These are phyloP conservation scores for Anser cygnoides DNA, from an alignment of 2,113 vertebrate genomes.

Conservation along the genomic window DNA sequence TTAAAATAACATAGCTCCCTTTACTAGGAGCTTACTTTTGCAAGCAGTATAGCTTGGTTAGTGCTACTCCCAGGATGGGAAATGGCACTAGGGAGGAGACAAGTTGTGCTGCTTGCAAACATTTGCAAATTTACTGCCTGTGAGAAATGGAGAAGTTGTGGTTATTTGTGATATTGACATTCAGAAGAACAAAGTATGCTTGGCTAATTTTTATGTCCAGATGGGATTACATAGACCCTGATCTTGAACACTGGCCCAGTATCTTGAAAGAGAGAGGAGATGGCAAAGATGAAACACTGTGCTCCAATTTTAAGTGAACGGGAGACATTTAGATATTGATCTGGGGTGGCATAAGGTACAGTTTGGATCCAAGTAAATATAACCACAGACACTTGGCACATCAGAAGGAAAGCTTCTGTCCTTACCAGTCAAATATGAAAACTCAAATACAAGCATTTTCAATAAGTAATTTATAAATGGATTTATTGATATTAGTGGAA, in stretches of 20 bases:
- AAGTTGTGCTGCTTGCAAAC: neutral
- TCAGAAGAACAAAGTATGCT: neutral
- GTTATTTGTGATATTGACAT: neutral
- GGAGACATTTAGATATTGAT: neutral
- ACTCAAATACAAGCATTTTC: neutral
- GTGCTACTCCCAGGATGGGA: neutral
- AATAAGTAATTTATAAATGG: neutral
- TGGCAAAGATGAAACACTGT: neutral
- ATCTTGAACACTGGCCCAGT: neutral
- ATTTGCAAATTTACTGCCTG: neutral
- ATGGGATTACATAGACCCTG: neutral
- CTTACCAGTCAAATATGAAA: neutral
- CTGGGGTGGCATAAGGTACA: neutral
- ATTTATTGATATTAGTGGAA: neutral
- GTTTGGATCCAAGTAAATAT: neutral
- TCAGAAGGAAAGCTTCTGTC: conserved; percentile 3
- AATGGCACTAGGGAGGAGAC: neutral
- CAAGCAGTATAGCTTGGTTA: neutral
- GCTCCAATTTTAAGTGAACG: neutral
- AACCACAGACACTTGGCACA: neutral
- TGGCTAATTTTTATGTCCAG: conserved; percentile 19
- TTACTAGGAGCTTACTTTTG: neutral
- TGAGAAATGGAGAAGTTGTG: neutral
- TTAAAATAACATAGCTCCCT: neutral
- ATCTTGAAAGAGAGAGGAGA: conserved; percentile 4